Evolutionary conservation across 2,888 invertebrate genomes (phyloP), one percentile per base, ranked within the genome.

Genomic region (Steinernema scapterisci): DNA sequence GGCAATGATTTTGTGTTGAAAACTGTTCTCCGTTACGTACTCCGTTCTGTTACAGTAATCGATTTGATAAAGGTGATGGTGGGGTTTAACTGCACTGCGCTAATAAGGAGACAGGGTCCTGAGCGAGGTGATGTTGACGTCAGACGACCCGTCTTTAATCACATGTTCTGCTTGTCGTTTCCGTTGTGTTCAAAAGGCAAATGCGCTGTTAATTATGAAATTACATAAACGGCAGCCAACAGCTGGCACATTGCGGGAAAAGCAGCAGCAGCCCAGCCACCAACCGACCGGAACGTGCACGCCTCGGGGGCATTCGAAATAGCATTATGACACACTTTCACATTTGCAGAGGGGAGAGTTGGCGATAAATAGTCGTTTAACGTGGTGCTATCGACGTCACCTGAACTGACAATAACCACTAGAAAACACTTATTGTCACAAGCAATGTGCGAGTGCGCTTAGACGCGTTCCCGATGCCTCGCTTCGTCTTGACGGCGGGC

Each of bases 391-490:
- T 63, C 63, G 63, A 31, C 27, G 63, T 63, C 63, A 63, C 21
- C 21, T 54, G 54, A 54, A 63, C 31, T 31, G 31, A 27, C 27
- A 63, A 63, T 63, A 63, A 63, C 54, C 54, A 25, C 27, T 63
- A 23, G 31, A 31, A 23, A 63, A 63, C 31, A 27, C 63, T 63
- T 31, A 31, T 63, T 63, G 63, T 63, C 63, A 27, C 63, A 63
- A 19, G 63, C 27, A 27, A 27, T 31, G 25, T 54, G 7, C 63
- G 63, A 63, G 63, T 16, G 27, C 63, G 2, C 48, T 63, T 63
- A 52, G 52, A 21, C 23, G 21, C 23, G 21, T 52, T 21, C 25
- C 63, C 63, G 27, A 27, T 63, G 63, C 31, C n/a, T 63, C 63
- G 23, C 63, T 9, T 31, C 27, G 31, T 63, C 63, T 48, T 16